Evolutionary conservation across 2,888 invertebrate species (phyloP).

Genomic region (Andrena flavipes): DNA sequence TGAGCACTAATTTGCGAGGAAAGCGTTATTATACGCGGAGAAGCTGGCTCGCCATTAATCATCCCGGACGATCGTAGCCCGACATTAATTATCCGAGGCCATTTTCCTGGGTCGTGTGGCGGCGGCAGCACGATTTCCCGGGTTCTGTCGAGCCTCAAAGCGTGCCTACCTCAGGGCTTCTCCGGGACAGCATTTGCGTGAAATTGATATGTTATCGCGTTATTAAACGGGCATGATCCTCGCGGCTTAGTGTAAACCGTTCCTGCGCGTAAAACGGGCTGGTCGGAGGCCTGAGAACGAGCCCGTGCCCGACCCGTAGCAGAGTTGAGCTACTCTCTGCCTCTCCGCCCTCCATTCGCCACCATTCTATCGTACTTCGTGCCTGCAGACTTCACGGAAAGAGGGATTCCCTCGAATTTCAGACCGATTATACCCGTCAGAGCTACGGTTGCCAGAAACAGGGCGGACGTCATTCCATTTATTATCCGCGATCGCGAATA

Average conservation of each 20-base stretch:
- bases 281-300: slow-evolving; percentile 58
- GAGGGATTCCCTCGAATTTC: slow-evolving; percentile 61
- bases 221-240: slow-evolving; percentile 78
- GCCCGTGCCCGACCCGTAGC: slow-evolving; percentile 33
- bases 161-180: slow-evolving; percentile 75
- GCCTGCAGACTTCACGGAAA: slow-evolving; percentile 30
- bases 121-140: slow-evolving; percentile 71
- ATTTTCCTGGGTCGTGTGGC: slow-evolving; percentile 78
- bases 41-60: slow-evolving; percentile 78
- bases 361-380: slow-evolving; percentile 29
- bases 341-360: neutral
- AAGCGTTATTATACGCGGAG: slow-evolving; percentile 79
- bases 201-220: slow-evolving; percentile 82
- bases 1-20: slow-evolving; percentile 79
- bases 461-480: slow-evolving; percentile 54
- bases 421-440: slow-evolving; percentile 65
- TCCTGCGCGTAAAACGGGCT: slow-evolving; percentile 63
- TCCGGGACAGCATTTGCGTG: slow-evolving; percentile 75
- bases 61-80: slow-evolving; percentile 79
- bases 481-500: slow-evolving; percentile 64
- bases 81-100: slow-evolving; percentile 82
- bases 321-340: slow-evolving; percentile 3
- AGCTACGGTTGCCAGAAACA: slow-evolving; percentile 49
- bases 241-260: slow-evolving; percentile 74
- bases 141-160: slow-evolving; percentile 69